Conservation (phyloP, 2,888 invertebrate genomes). For the Drosophila lacicola region DNA sequence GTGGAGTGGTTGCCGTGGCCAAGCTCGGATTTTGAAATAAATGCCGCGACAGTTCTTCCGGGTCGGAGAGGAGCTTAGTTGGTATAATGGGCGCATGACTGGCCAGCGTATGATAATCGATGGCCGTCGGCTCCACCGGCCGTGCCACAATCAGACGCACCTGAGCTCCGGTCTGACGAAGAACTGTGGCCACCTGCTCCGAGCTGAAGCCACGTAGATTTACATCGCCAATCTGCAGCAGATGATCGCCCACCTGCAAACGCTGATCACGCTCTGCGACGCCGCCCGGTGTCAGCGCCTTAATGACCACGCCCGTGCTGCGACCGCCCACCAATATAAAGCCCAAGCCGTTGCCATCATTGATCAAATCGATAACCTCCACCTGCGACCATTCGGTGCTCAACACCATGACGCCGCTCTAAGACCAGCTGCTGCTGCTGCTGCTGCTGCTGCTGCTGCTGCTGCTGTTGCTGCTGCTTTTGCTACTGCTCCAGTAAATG, state of each 20-base stretch:
- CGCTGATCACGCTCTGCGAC: constrained; percentile 98
- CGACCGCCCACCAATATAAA: constrained; percentile 99
- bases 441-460: too few species aligned
- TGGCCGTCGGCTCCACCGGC: constrained; percentile 94
- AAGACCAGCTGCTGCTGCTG: not conserved
- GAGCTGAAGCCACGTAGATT: constrained; percentile 98
- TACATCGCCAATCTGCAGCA: constrained; percentile 97
- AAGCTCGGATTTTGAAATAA: constrained; percentile 89
- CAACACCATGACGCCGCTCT: constrained; percentile 88
- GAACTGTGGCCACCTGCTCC: constrained; percentile 95
- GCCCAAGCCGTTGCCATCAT: constrained; percentile 98
- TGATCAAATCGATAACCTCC: constrained; percentile 98
- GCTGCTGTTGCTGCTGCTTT: not conserved
- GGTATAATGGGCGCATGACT: constrained; percentile 95
- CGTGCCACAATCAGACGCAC: constrained; percentile 96
- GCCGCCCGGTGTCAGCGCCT: constrained; percentile 98
- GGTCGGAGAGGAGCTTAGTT: constrained; percentile 95
- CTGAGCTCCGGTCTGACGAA: constrained; percentile 88
- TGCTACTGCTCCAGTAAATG: constrained; percentile 20
- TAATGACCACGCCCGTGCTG: constrained; percentile 99
- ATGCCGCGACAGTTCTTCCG: constrained; percentile 94
- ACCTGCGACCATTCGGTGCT: constrained; percentile 99
- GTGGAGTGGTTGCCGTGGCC: constrained; percentile 84
- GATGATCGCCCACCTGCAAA: constrained; percentile 98
- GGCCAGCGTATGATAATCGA: constrained; percentile 90